Conservation (phyloP, 2,797 vertebrate species). For the Avahi laniger region DNA sequence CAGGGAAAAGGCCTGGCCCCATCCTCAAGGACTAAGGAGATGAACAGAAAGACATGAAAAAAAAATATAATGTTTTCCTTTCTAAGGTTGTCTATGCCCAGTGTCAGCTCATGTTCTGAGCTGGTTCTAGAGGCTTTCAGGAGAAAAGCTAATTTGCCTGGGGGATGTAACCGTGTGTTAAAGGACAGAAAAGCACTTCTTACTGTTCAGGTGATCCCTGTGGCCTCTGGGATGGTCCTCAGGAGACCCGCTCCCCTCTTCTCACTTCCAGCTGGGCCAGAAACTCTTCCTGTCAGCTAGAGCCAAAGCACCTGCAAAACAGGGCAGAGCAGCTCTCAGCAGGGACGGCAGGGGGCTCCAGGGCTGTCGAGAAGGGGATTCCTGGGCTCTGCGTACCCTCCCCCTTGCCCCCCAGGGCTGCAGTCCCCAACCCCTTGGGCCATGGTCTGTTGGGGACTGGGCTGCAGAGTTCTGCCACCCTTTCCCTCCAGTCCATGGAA, state of each 20-base stretch:
- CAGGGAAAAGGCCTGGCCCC: background rate
- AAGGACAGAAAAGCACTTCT: slow-evolving; percentile 55
- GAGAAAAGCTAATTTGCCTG: background rate
- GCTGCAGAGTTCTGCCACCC: too few relatives aligned
- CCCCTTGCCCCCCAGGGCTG: too few relatives aligned
- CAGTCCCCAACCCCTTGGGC: too few relatives aligned
- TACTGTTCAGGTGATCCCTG: slow-evolving; percentile 76
- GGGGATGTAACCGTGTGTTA: background rate
- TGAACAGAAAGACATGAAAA: background rate
- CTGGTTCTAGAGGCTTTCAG: background rate
- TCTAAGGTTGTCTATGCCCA: background rate
- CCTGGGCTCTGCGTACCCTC: background rate
- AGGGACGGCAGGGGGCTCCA: background rate
- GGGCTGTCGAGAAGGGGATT: background rate
- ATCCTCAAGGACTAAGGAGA: background rate
- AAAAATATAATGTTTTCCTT: background rate
- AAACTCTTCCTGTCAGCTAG: slow-evolving; percentile 33
- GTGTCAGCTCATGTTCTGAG: background rate
- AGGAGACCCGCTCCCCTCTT: slow-evolving; percentile 50
- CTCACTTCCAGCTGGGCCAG: slow-evolving; percentile 52
- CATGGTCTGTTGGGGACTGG: too few relatives aligned
- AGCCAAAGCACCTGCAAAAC: slow-evolving; percentile 73
- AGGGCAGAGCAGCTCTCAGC: slow-evolving; percentile 43
- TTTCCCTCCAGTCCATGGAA: too few relatives aligned
- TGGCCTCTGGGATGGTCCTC: slow-evolving; percentile 59